phyloP scores from a whole-genome alignment of 2,888 invertebrate species.

The Synanthedon vespiformis region DNA sequence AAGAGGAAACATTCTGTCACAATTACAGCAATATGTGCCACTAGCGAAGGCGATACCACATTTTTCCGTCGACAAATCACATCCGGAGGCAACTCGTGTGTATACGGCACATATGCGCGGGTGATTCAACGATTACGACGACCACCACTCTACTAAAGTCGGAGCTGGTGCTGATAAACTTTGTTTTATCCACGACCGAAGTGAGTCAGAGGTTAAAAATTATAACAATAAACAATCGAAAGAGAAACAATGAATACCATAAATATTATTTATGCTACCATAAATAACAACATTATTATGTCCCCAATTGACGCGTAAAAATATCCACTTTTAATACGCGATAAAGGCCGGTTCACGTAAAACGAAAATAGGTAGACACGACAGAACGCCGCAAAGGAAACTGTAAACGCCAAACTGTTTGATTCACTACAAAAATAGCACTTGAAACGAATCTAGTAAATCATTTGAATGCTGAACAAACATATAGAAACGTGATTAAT shows the following conservation, averaged over 20 bases:
- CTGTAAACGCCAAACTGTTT: too few relatives aligned
- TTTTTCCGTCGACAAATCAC: conserved; percentile 67
- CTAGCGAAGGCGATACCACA: conserved; percentile 58
- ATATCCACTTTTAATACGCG: too few relatives aligned
- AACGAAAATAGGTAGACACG: too few relatives aligned
- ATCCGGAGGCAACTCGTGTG: conserved; percentile 50
- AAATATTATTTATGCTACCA: conserved; percentile 1
- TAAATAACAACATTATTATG: too few relatives aligned
- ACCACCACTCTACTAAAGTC: conserved; percentile 24
- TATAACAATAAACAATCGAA: neutral
- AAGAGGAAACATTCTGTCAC: conserved; percentile 58
- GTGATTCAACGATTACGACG: conserved; percentile 56
- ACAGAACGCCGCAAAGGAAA: too few relatives aligned
- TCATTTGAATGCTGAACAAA: too few relatives aligned
- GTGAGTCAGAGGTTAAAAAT: conserved; percentile 3
- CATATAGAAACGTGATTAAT: too few relatives aligned
- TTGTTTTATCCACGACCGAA: conserved; percentile 23
- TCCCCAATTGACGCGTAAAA: too few relatives aligned
- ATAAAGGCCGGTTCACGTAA: too few relatives aligned
- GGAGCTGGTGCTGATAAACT: conserved; percentile 40
- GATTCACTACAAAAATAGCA: too few relatives aligned
- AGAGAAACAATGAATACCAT: neutral
- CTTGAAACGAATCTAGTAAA: too few relatives aligned
- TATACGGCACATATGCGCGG: conserved; percentile 13
- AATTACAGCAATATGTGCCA: conserved; percentile 43